Percentiles rank a stretch among this genome's conserved stretches.
These are phyloP conservation scores for Pseudeuparius sepicola DNA, from an alignment of 2,888 invertebrate species.

Conservation along the genomic window DNA sequence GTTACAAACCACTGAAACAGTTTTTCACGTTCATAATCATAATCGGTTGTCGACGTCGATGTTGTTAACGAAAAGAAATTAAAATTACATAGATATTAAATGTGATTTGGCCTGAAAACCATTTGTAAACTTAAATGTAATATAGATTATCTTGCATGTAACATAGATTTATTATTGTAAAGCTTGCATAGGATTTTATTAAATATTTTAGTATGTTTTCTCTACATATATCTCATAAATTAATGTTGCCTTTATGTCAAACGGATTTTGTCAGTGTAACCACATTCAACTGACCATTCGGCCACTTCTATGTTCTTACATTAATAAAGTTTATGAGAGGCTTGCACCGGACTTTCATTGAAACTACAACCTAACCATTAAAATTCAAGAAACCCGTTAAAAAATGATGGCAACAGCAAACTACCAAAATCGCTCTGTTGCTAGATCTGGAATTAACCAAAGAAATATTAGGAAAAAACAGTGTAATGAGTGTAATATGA, in stretches of 20 bases:
- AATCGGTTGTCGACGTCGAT: constrained; percentile 20
- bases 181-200: constrained; percentile 38
- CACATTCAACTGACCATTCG: too few relatives aligned
- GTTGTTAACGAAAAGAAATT: constrained; percentile 21
- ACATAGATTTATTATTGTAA: constrained; percentile 28
- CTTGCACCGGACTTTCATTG: too few relatives aligned
- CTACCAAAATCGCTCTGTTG: too few relatives aligned
- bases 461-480: too few relatives aligned
- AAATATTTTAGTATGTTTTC: constrained; percentile 38
- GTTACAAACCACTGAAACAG: constrained; percentile 21
- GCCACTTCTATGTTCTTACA: constrained; percentile 27
- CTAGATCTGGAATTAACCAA: too few relatives aligned
- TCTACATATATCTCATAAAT: constrained; percentile 35
- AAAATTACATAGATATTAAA: constrained; percentile 28
- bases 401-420: too few relatives aligned
- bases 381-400: too few relatives aligned
- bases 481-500: too few relatives aligned
- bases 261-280: too few relatives aligned
- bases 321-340: constrained; percentile 29
- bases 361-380: too few relatives aligned
- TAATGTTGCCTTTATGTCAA: constrained; percentile 39
- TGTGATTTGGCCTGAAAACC: constrained; percentile 35
- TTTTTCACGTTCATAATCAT: constrained; percentile 31
- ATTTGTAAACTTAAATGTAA: constrained; percentile 35
- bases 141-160: constrained; percentile 35